phyloP scores from a whole-genome alignment of 2,113 vertebrate species.

The Ictalurus furcatus region DNA sequence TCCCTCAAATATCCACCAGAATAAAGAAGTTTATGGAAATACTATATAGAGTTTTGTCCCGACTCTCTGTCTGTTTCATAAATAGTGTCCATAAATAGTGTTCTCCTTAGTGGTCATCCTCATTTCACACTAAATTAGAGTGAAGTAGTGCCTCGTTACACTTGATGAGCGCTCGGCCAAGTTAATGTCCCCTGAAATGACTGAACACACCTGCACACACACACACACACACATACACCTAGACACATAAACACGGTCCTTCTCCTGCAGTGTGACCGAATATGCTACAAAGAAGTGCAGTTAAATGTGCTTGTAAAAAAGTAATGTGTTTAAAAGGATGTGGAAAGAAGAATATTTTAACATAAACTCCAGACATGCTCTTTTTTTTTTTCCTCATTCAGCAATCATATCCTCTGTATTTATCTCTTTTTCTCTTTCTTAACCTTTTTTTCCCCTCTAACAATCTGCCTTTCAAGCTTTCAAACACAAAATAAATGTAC shows the following conservation, averaged over 20 bases:
- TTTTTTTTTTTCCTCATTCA: background rate
- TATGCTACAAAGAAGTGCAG: background rate
- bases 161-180: slow-evolving; percentile 32
- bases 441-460: background rate
- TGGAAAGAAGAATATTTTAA: background rate
- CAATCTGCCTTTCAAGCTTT: background rate
- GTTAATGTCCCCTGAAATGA: slow-evolving; percentile 27
- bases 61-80: background rate
- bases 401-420: background rate
- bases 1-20: background rate
- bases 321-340: background rate
- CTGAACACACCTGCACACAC: background rate
- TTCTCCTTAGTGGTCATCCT: slow-evolving; percentile 40
- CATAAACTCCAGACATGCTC: background rate
- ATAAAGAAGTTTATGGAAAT: slow-evolving; percentile 9
- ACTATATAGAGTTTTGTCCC: background rate
- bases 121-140: slow-evolving; percentile 47
- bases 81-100: slow-evolving; percentile 14
- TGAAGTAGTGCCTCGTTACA: slow-evolving; percentile 32
- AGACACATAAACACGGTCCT: background rate
- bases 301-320: background rate
- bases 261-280: background rate
- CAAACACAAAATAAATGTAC: background rate
- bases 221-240: background rate
- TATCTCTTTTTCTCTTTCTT: background rate